Percentiles rank a stretch among this genome's conserved stretches.
These are phyloP conservation scores for Poecilobothrus nobilitatus DNA, from an alignment of 2,888 invertebrate genomes.

Conservation along the genomic window DNA sequence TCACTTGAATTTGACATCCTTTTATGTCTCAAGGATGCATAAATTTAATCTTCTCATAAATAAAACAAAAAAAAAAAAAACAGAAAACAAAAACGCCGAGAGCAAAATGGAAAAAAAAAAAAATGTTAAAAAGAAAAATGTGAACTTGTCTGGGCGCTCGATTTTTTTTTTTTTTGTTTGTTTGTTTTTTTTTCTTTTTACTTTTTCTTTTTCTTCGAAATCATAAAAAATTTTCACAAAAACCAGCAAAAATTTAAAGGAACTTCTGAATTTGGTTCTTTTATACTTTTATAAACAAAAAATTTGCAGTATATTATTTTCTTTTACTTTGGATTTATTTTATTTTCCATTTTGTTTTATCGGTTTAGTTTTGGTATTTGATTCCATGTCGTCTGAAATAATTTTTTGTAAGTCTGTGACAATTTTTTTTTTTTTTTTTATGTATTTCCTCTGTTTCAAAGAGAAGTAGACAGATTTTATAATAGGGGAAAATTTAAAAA, in stretches of 20 bases:
- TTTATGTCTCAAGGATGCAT: constrained; percentile 4
- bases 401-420: not conserved
- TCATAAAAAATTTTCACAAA: not conserved
- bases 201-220: not conserved
- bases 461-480: too few species aligned
- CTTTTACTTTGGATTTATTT: not conserved
- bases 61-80: not conserved
- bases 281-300: too few species aligned
- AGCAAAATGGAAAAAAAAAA: not conserved
- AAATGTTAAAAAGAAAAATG: not conserved
- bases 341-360: too few species aligned
- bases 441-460: too few species aligned
- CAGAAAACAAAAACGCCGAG: not conserved
- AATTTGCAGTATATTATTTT: not conserved
- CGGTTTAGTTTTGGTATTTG: not conserved
- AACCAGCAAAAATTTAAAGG: not conserved
- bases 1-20: not conserved
- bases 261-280: not conserved
- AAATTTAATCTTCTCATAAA: not conserved
- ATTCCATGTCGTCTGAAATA: not conserved
- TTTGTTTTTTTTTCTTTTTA: not conserved
- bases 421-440: not conserved
- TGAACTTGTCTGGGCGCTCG: not conserved
- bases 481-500: too few species aligned
- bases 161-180: not conserved